phyloP scores from a whole-genome alignment of 1,140 invertebrate species.

The Aphelenchoides fujianensis region DNA sequence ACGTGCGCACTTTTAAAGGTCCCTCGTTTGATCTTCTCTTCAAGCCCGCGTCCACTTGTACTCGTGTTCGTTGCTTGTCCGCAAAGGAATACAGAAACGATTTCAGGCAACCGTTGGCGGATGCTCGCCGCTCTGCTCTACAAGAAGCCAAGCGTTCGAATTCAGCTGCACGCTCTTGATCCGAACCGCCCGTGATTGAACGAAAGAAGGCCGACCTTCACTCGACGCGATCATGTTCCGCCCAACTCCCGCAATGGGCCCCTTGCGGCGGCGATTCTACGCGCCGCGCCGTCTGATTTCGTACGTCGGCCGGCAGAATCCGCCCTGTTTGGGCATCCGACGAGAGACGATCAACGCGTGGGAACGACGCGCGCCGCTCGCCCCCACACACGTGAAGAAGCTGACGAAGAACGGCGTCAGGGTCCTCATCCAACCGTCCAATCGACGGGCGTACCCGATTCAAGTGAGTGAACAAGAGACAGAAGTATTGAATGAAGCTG shows the following conservation, averaged over 20 bases:
- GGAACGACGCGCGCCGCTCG: conserved; percentile 91
- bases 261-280: not conserved
- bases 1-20: too few relatives aligned
- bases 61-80: too few relatives aligned
- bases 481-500: not conserved
- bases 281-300: not conserved
- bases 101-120: too few relatives aligned
- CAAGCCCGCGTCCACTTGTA: too few relatives aligned
- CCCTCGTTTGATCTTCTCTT: too few relatives aligned
- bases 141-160: too few relatives aligned
- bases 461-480: conserved; percentile 66
- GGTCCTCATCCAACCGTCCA: conserved; percentile 96
- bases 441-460: conserved; percentile 92
- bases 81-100: too few relatives aligned
- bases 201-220: too few relatives aligned
- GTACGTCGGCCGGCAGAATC: conserved; percentile 8
- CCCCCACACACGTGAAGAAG: conserved; percentile 82
- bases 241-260: not conserved
- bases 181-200: too few relatives aligned
- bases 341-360: conserved; percentile 68
- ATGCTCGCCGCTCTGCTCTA: too few relatives aligned
- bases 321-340: conserved; percentile 50
- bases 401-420: conserved; percentile 81
- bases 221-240: not conserved
- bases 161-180: too few relatives aligned